phyloP scores from a whole-genome alignment of 2,797 vertebrate genomes.

The Chelmon rostratus region DNA sequence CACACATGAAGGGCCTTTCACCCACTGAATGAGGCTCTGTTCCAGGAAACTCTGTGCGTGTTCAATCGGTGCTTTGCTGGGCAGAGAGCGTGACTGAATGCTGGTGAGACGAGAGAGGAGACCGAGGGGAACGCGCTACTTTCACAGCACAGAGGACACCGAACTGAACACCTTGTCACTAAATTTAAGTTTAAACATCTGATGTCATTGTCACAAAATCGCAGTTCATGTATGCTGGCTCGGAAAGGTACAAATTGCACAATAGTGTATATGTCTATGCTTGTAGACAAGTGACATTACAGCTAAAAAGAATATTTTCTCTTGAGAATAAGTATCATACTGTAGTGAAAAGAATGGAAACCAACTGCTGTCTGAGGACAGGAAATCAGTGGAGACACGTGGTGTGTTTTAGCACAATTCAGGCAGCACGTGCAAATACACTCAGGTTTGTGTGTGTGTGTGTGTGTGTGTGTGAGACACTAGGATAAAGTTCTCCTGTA shows the following conservation, averaged over 20 bases:
- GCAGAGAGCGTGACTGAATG: slow-evolving; percentile 32
- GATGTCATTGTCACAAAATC: too few relatives aligned
- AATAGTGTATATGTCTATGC: not conserved
- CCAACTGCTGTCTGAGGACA: not conserved
- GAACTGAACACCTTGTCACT: slow-evolving; percentile 31
- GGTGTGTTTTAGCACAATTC: not conserved
- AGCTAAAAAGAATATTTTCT: not conserved
- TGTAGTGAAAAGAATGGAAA: not conserved
- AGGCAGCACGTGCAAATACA: not conserved
- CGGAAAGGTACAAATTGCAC: not conserved
- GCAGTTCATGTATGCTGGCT: too few relatives aligned
- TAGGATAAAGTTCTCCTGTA: slow-evolving; percentile 42
- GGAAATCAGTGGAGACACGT: not conserved
- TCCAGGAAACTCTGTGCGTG: slow-evolving; percentile 40
- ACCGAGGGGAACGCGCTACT: not conserved
- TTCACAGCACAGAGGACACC: slow-evolving; percentile 13
- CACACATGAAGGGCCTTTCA: not conserved
- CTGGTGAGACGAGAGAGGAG: slow-evolving; percentile 3
- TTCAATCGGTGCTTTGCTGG: slow-evolving; percentile 22
- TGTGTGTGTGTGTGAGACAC: not conserved
- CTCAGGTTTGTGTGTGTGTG: not conserved
- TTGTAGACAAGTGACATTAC: not conserved
- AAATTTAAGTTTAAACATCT: slow-evolving; percentile 26
- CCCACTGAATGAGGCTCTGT: slow-evolving; percentile 7
- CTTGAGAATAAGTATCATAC: not conserved